Evolutionary conservation across 2,113 vertebrate species (phyloP).

Genomic region (Cryptomyrus ogoouensis): DNA sequence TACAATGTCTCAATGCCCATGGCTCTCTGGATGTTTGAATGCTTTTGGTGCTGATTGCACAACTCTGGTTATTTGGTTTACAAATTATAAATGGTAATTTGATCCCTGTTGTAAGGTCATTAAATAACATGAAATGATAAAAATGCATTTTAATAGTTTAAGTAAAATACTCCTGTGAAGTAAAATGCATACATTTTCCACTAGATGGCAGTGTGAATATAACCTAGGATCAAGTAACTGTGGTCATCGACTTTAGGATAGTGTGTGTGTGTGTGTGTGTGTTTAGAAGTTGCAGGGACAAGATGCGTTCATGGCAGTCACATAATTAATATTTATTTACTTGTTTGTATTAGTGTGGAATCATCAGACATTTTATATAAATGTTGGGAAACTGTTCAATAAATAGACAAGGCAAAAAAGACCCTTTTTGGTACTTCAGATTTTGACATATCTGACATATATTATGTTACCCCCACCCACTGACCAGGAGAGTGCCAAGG

Average conservation of each 20-base stretch:
- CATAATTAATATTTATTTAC: neutral
- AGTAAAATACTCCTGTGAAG: neutral
- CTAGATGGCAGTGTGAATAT: conserved; percentile 12
- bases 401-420: neutral
- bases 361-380: neutral
- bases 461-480: neutral
- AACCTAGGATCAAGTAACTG: neutral
- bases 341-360: neutral
- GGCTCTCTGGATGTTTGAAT: neutral
- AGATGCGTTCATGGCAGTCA: neutral
- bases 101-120: neutral
- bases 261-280: neutral
- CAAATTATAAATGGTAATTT: neutral
- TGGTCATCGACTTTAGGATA: neutral
- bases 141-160: neutral
- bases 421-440: neutral
- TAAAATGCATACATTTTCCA: neutral
- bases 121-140: neutral
- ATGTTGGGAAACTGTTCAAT: neutral
- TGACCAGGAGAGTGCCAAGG: neutral
- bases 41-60: neutral
- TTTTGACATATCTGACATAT: neutral
- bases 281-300: neutral
- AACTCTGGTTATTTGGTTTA: neutral
- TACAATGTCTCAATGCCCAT: neutral